Evolutionary conservation across 2,113 vertebrate genomes (phyloP), one percentile per base, ranked within the genome.

Genomic region (Trochalopteron elliotii): DNA sequence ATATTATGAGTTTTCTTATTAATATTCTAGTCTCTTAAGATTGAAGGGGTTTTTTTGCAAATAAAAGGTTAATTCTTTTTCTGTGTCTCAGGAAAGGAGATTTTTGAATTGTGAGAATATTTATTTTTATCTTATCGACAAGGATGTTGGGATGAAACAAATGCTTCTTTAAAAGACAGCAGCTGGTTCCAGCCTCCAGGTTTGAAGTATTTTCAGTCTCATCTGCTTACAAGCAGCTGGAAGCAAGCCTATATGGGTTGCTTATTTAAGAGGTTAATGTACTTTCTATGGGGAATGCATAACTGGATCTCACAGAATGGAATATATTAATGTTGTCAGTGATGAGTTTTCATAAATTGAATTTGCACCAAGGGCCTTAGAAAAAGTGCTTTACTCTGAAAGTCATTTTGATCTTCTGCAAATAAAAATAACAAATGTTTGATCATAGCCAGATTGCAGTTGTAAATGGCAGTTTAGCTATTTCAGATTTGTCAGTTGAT

Each of bases 261-360:
- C 93, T 95, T 89, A 89, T 96, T 93, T 96, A 83, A 67, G 91
- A 87, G 83, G 65, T 71, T 95, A 95, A 74, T 95, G 89, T 47
- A 53, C 84, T 96, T 96, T 95, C 89, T 91, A 11, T 93, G 87
- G 93, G 96, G 94, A 96, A 96, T 94, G 90, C 74, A 96, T 90
- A 96, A 64, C 90, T 96, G 90, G 71, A 82, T 94, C 84, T 97
- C 81, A 82, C 57, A 96, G 95, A 96, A 97, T 96, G 93, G 84
- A 97, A 97, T 94, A 87, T 78, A 97, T 97, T 96, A 89, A 97
- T 90, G 90, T 95, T 97, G 94, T 95, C 91, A 96, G 95, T 86
- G 92, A 94, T 87, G 96, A 96, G 80, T 96, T 98, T 97, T 95
- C 97, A 80, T 94, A 94, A 89, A 84, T 42, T 91, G 94, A 94